These are phyloP conservation scores for Salminus brasiliensis DNA, from an alignment of 2,113 vertebrate genomes.

Conservation along the genomic window DNA sequence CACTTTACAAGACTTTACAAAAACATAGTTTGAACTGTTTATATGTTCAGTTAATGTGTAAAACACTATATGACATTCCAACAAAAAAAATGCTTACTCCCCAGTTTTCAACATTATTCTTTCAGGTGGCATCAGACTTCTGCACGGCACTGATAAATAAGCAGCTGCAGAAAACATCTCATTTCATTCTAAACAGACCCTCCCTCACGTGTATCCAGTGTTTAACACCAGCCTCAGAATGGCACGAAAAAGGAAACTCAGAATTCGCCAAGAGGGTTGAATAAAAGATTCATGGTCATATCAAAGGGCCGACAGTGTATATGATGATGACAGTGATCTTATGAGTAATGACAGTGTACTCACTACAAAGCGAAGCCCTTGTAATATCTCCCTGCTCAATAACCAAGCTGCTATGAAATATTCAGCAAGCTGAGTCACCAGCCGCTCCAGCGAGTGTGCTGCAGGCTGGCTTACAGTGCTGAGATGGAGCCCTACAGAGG, in stretches of 20 bases:
- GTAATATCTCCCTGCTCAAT: constrained; percentile 49
- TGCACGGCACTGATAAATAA: not conserved
- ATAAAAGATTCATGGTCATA: constrained; percentile 40
- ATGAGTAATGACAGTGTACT: constrained; percentile 32
- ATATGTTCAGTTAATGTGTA: too few species aligned
- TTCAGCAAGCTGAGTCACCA: constrained; percentile 54
- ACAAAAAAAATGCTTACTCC: too few species aligned
- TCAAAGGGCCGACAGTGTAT: constrained; percentile 12
- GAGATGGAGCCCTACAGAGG: constrained; percentile 22
- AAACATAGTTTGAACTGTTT: too few species aligned
- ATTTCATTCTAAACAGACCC: not conserved
- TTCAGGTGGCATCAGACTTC: not conserved
- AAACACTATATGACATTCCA: too few species aligned
- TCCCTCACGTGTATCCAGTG: not conserved
- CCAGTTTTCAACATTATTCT: too few species aligned
- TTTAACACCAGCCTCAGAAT: not conserved
- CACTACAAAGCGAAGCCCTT: constrained; percentile 40
- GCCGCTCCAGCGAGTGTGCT: constrained; percentile 28
- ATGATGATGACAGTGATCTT: constrained; percentile 38
- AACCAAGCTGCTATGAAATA: constrained; percentile 51
- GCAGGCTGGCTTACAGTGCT: constrained; percentile 15
- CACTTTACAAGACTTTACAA: too few species aligned
- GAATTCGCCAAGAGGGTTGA: not conserved
- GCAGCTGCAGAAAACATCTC: not conserved
- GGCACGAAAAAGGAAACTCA: constrained; percentile 3